These are phyloP conservation scores for Gallinago nigripennis DNA, from an alignment of 2,797 vertebrate genomes.

Conservation along the genomic window DNA sequence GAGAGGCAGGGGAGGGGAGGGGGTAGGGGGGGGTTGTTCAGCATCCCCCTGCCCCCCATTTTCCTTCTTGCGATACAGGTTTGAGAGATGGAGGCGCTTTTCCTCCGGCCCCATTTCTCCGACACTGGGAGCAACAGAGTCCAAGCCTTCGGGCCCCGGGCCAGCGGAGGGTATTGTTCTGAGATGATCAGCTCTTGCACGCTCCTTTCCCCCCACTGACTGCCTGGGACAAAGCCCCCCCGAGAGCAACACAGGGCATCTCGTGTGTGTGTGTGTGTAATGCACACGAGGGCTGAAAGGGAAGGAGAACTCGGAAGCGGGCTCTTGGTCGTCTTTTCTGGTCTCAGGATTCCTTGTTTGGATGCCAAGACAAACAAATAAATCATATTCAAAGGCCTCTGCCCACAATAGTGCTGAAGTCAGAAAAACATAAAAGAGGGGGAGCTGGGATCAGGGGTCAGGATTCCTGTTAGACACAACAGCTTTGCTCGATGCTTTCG, in stretches of 20 bases:
- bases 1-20: background rate
- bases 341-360: conserved; percentile 48
- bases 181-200: background rate
- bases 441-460: conserved; percentile 33
- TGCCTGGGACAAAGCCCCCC: background rate
- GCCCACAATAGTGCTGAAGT: conserved; percentile 33
- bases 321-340: conserved; percentile 59
- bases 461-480: conserved; percentile 38
- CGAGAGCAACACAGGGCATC: background rate
- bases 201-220: background rate
- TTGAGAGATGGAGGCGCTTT: background rate
- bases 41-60: background rate
- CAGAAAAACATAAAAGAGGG: background rate
- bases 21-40: accelerated
- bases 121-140: background rate
- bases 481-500: background rate
- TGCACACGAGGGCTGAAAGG: background rate
- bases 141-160: background rate
- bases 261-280: background rate
- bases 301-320: conserved; percentile 67
- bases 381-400: conserved; percentile 68
- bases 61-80: background rate
- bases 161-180: conserved; percentile 44
- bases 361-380: conserved; percentile 78
- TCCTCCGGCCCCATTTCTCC: background rate